phyloP scores from a whole-genome alignment of 2,797 vertebrate genomes.

The Sebastes kiyomatsui region DNA sequence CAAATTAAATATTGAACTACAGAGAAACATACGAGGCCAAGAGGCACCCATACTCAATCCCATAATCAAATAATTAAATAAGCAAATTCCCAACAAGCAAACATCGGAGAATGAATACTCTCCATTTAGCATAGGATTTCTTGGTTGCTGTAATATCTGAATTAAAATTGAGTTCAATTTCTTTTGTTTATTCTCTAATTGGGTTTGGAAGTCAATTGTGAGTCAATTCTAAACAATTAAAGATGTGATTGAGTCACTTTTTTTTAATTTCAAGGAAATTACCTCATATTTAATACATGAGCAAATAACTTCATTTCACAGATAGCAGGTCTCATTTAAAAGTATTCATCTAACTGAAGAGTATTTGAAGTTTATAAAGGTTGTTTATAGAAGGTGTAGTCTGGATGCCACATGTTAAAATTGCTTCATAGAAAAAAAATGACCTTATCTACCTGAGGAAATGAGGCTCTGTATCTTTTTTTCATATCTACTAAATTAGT shows the following conservation, averaged over 20 bases:
- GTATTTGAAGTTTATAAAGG: constrained; percentile 19
- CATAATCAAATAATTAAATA: constrained; percentile 1
- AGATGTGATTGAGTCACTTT: background rate
- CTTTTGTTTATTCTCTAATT: constrained; percentile 12
- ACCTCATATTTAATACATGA: constrained; percentile 20
- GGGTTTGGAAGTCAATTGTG: constrained; percentile 21
- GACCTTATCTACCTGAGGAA: constrained; percentile 65
- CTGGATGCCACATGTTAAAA: constrained; percentile 40
- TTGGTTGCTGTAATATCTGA: constrained; percentile 1
- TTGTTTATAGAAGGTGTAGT: constrained; percentile 36
- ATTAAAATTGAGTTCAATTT: background rate
- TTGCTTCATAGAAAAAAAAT: constrained; percentile 50
- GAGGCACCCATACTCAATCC: background rate
- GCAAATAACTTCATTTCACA: constrained; percentile 5
- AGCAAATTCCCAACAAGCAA: constrained; percentile 3
- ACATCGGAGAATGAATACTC: background rate
- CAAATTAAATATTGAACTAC: constrained; percentile 33
- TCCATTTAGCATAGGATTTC: background rate
- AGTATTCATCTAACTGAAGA: constrained; percentile 2
- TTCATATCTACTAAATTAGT: constrained; percentile 69
- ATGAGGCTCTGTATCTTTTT: constrained; percentile 63
- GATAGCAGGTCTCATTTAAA: constrained; percentile 14
- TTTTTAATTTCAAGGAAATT: constrained; percentile 14
- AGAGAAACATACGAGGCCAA: background rate
- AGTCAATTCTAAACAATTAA: constrained; percentile 8